Base-by-base conservation (phyloP, 2,797 vertebrate species). In the Kryptolebias ocellatus region DNA sequence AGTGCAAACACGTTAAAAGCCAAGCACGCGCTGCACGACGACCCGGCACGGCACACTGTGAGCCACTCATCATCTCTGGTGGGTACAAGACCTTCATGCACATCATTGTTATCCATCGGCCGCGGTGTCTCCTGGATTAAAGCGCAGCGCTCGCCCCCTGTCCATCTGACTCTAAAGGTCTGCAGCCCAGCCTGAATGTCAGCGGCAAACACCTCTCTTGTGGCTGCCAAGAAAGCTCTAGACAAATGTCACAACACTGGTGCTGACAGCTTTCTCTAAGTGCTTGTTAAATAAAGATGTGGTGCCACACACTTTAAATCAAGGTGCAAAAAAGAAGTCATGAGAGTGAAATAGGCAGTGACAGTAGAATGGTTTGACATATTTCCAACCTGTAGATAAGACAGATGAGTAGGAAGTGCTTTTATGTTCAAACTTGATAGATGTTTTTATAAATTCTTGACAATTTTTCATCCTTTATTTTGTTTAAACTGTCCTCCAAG, bases 261-360 rank as follows among this genome's bases (percentile, higher is more conserved):
- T 46, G 72, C 67, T 88, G 89, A 90, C 91, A 90, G 72, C 72
- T 74, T 64, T 42, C 59, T 79, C 80, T 85, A 83, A 85, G 84
- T 86, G 84, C 87, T 84, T 76, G 74, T 86, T 85, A 88, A 89
- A 92, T 87, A 90, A 89, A 89, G 61, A 91, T 85, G 80, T 78
- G 75, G 71, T 80, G 78, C 54, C 69, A 55, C 61, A 67, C 57
- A 77, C 70, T 84, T 83, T 66, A 64, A 84, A 79, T 74, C 66
- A 74, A 76, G 60, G 82, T 77, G 77, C 70, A 76, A 80, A 80
- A 69, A 82, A 61, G 29, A 46, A 42, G 42, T 61, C 59, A 55
- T 24, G 42, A 68, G 53, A 74, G 20, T 70, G 54, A 78, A 77
- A 24, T 28, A 45, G 31, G 52, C n/a, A 71, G 68, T 27, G 45